phyloP scores from a whole-genome alignment of 2,113 vertebrate species.

The Prionailurus bengalensis region DNA sequence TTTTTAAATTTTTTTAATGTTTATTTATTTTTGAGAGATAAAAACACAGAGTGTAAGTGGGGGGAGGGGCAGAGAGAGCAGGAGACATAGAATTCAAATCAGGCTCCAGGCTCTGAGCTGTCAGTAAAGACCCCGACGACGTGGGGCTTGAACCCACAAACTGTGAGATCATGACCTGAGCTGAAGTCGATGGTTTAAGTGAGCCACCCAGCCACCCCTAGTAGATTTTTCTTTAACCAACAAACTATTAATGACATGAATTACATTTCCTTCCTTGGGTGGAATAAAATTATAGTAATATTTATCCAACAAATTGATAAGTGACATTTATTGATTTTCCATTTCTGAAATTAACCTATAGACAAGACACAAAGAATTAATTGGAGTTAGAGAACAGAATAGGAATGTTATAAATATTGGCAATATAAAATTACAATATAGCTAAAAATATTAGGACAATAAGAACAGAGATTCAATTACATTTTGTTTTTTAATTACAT shows the following conservation, averaged over 20 bases:
- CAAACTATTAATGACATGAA: not conserved
- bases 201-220: too few relatives aligned
- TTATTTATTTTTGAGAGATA: too few relatives aligned
- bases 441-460: not conserved
- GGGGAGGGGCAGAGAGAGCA: too few relatives aligned
- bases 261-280: constrained; percentile 47
- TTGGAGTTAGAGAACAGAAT: constrained; percentile 4
- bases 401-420: not conserved
- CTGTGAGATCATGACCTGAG: too few relatives aligned
- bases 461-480: not conserved
- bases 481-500: not conserved
- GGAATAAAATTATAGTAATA: not conserved
- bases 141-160: too few relatives aligned
- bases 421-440: constrained; percentile 32
- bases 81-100: too few relatives aligned
- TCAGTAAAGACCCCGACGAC: too few relatives aligned
- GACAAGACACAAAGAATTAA: not conserved
- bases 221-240: not conserved
- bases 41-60: too few relatives aligned
- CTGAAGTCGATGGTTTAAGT: too few relatives aligned
- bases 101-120: too few relatives aligned
- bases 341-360: constrained; percentile 27
- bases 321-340: not conserved
- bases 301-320: not conserved
- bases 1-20: too few relatives aligned